Percentiles rank a stretch among this genome's conserved stretches.
Evolutionary conservation across 2,888 invertebrate genomes (phyloP).

Genomic region (Cosmopolites sordidus): DNA sequence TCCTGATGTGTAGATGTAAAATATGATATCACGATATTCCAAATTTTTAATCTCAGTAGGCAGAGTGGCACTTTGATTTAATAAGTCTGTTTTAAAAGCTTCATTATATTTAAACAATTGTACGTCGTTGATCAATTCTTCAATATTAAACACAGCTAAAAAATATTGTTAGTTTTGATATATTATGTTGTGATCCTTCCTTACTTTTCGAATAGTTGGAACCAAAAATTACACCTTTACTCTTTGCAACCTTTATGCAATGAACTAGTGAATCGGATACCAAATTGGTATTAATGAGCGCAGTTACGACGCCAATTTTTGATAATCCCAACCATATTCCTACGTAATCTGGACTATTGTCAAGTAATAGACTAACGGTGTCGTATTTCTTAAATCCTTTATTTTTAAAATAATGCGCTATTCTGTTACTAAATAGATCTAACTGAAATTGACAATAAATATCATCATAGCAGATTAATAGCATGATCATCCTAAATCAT

Average conservation of each 20-base stretch:
- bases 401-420: conserved; percentile 69
- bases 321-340: conserved; percentile 88
- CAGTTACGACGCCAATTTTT: conserved; percentile 79
- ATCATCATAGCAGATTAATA: conserved; percentile 4
- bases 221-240: conserved; percentile 75
- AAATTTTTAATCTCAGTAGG: conserved; percentile 28
- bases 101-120: conserved; percentile 44
- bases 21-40: conserved; percentile 60
- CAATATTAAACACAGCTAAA: conserved; percentile 45
- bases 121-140: conserved; percentile 38
- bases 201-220: conserved; percentile 51
- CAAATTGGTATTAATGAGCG: conserved; percentile 88
- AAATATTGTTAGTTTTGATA: too few species aligned
- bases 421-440: conserved; percentile 75
- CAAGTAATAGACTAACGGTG: conserved; percentile 83
- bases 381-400: conserved; percentile 78
- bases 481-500: too few species aligned
- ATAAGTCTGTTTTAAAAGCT: conserved; percentile 26
- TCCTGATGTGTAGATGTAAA: conserved; percentile 92
- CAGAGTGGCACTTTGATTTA: conserved; percentile 21
- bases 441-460: conserved; percentile 61
- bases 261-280: conserved; percentile 75
- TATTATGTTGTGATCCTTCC: too few species aligned
- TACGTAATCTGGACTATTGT: conserved; percentile 82
- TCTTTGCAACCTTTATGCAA: conserved; percentile 74